Base-by-base conservation (phyloP, 2,113 vertebrate genomes). In the Rhinoderma darwinii region DNA sequence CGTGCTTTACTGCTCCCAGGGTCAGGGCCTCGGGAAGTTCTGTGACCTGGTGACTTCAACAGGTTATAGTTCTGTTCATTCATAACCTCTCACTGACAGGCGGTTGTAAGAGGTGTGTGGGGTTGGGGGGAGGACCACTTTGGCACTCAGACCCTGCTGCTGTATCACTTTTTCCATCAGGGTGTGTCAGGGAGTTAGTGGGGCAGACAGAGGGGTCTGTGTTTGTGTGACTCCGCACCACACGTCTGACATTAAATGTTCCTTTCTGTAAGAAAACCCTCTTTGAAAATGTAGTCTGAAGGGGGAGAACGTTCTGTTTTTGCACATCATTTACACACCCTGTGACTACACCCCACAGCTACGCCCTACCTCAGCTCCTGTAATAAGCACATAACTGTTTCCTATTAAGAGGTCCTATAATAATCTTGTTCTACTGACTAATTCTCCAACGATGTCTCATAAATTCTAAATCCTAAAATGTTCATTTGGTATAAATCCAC, bases 101-200 rank as follows among this genome's bases (percentile, higher is more conserved):
- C 44, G 41, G 63, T 79, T 81, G 77, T 41, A 74, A 39, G 85
- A 86, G 77, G 76, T 73, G 84, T 81, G 47, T 70, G 77, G 77
- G 85, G 63, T 70, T 77, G 35, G 25, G 66, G 82, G 77, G 43
- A 20, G 35, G 56, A 35, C 39, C 56, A 82, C 79, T 43, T 63
- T 82, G n/a, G 27, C 18, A 54, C 76, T 79, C 59, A 50, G 43
- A 50, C 25, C 61, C 43, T 56, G 61, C 70, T 70, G 30, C 32
- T 22, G 66, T 47, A 79, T 86, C 66, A 86, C 37, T 81, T 86
- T 86, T 86, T 86, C 85, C 85, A 82, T 86, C 85, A 81, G 85
- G 85, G 85, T 86, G 85, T 86, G 85, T 59, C 63, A 43, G 11
- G 66, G 47, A 86, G 66, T 82, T 78, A 86, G 61, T 79, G 63